Evolutionary conservation across 2,797 vertebrate species (phyloP).

Genomic region (Acanthurus tractus): DNA sequence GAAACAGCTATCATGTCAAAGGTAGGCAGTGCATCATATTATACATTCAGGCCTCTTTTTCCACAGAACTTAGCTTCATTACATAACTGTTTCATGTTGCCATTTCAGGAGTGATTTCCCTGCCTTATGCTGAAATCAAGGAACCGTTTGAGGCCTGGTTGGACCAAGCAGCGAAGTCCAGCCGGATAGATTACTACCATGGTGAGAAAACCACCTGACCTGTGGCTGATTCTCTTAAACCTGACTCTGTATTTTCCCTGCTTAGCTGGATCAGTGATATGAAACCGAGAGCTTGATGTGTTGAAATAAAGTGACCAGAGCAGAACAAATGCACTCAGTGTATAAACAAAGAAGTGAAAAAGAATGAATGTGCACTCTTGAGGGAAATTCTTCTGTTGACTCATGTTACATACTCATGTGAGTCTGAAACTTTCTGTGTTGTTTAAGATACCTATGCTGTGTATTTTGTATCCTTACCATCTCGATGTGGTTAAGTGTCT

Average conservation of each 20-base stretch:
- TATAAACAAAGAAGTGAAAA: conserved; percentile 57
- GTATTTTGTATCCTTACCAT: neutral
- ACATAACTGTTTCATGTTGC: neutral
- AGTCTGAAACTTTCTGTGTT: neutral
- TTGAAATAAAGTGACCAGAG: conserved; percentile 44
- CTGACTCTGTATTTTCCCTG: conserved; percentile 14
- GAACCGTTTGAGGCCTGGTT: conserved; percentile 92
- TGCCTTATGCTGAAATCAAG: conserved; percentile 89
- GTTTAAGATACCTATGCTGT: neutral
- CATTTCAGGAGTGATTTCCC: conserved; percentile 84
- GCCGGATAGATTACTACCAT: conserved; percentile 85
- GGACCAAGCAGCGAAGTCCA: conserved; percentile 80
- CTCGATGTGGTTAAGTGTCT: neutral
- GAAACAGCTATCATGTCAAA: conserved; percentile 78
- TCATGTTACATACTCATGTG: conserved; percentile 32
- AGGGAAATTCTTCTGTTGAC: neutral
- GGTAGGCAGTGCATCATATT: conserved; percentile 44
- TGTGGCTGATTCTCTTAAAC: neutral
- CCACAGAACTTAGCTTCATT: neutral
- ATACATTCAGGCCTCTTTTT: neutral
- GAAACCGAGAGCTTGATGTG: conserved; percentile 65
- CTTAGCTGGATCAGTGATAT: conserved; percentile 34
- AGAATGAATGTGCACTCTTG: conserved; percentile 6
- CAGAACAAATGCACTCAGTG: conserved; percentile 13
- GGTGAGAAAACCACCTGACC: conserved; percentile 64